Base-by-base conservation (phyloP, 1,140 invertebrate genomes). In the Euura lappo region DNA sequence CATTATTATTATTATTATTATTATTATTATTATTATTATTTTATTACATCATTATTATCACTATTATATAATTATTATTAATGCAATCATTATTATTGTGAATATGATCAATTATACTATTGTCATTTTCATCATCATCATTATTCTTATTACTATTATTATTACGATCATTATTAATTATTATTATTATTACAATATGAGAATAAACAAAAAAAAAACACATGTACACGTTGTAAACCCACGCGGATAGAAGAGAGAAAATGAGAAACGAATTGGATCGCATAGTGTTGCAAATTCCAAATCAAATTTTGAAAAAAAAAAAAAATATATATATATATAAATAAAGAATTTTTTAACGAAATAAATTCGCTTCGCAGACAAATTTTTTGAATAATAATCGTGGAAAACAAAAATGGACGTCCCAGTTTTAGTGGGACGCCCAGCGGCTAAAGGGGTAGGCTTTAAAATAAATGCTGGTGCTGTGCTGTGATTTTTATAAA, bases 401-500 rank as follows among this genome's bases (percentile, higher is more conserved):
- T 67, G 51, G 2, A 73, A 68, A 42, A 13, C 13, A 45, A 72
- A 74, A 76, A 69, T 70, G 74, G 76, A 70, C 76, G 79, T 77
- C 78, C 83, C 82, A 84, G 80, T 86, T 85, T 84, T 85, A 83
- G 79, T 84, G 81, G 74, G 81, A 76, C 80, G 75, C 64, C 45
- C 75, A 75, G 79, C 76, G 78, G 80, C 83, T 77, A 76, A 78
- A 71, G 74, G 79, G 80, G 79, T 84, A 79, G 82, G 81, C 79
- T 85, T 84, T 80, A 82, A 81, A 83, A 80, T 82, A 83, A 84
- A 84, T 81, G 83, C 84, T 85, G 83, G 83, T 84, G 85, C 84
- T 84, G 84, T 82, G 83, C 84, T 86, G 84, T 85, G 84, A 85
- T 86, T 85, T 86, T 86, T 85, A 83, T 85, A 85, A 80, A 83